phyloP scores from a whole-genome alignment of 2,888 invertebrate genomes.

The Hyppa rectilinea region DNA sequence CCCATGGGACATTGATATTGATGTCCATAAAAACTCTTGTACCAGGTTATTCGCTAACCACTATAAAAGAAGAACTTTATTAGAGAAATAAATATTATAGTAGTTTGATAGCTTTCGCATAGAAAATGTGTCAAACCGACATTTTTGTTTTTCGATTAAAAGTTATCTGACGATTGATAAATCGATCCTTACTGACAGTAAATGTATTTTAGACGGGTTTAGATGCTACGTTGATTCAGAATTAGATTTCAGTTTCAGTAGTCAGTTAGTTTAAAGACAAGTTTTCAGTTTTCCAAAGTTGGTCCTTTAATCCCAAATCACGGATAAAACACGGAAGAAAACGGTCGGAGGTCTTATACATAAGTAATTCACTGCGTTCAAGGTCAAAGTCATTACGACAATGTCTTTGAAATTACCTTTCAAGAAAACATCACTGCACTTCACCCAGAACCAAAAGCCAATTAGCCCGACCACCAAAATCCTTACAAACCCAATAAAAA shows the following conservation, averaged over 20 bases:
- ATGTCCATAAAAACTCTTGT: too few species aligned
- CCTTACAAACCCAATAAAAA: slow-evolving; percentile 39
- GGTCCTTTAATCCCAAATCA: background rate
- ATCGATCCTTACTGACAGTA: too few species aligned
- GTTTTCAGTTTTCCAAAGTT: background rate
- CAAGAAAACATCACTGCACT: slow-evolving; percentile 17
- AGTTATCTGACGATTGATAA: too few species aligned
- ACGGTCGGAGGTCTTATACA: background rate
- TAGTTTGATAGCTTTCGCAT: too few species aligned
- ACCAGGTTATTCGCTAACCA: too few species aligned
- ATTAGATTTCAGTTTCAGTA: background rate
- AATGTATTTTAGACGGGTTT: too few species aligned
- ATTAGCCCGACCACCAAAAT: slow-evolving; percentile 42
- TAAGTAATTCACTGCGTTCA: background rate
- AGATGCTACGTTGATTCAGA: background rate
- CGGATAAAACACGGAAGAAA: background rate
- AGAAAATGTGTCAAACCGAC: too few species aligned
- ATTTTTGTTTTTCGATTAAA: too few species aligned
- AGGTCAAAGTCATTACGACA: background rate
- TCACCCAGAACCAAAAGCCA: slow-evolving; percentile 33
- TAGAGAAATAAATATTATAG: too few species aligned
- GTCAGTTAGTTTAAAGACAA: background rate
- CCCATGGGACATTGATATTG: too few species aligned
- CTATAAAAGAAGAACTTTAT: too few species aligned
- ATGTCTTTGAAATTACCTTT: slow-evolving; percentile 20